Percentiles rank a stretch among this genome's conserved stretches.
Conservation (phyloP, 2,888 invertebrate species). For the Esperia sulphurella region DNA sequence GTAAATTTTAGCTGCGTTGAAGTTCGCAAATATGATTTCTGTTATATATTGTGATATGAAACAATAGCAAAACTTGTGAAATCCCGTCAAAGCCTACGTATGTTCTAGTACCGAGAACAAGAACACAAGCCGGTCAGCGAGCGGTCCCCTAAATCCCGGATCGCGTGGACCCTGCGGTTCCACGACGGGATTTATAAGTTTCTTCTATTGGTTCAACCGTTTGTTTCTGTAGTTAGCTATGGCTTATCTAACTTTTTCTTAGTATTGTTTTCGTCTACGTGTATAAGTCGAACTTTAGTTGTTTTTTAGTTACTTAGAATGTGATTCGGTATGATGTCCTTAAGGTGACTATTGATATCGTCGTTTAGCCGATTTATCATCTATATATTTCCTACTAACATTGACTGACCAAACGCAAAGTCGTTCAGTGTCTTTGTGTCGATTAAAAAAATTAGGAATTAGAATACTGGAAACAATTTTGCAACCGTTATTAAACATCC, state of each 20-base stretch:
- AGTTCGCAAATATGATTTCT: neutral
- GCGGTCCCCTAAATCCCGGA: conserved; percentile 33
- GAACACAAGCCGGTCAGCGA: conserved; percentile 18
- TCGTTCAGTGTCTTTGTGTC: neutral
- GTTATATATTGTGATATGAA: neutral
- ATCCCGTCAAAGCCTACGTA: conserved; percentile 6
- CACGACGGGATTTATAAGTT: conserved; percentile 66
- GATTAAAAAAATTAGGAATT: neutral
- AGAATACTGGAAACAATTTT: conserved; percentile 2
- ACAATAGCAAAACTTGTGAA: conserved; percentile 5
- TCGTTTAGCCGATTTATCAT: neutral
- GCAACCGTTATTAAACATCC: neutral
- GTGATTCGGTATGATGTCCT: too few species aligned
- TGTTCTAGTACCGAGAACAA: conserved; percentile 7
- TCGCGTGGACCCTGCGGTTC: conserved; percentile 61
- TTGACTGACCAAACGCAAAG: neutral
- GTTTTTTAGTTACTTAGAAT: too few species aligned
- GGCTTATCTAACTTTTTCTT: conserved; percentile 36
- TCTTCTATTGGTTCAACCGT: conserved; percentile 62
- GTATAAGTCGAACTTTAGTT: neutral
- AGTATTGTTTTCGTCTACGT: conserved; percentile 22
- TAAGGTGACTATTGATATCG: too few species aligned
- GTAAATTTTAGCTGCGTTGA: too few species aligned
- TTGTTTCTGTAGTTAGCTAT: conserved; percentile 45
- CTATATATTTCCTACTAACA: neutral